These are phyloP conservation scores for Cryptoprocta ferox DNA, from an alignment of 2,797 vertebrate genomes.

Conservation along the genomic window DNA sequence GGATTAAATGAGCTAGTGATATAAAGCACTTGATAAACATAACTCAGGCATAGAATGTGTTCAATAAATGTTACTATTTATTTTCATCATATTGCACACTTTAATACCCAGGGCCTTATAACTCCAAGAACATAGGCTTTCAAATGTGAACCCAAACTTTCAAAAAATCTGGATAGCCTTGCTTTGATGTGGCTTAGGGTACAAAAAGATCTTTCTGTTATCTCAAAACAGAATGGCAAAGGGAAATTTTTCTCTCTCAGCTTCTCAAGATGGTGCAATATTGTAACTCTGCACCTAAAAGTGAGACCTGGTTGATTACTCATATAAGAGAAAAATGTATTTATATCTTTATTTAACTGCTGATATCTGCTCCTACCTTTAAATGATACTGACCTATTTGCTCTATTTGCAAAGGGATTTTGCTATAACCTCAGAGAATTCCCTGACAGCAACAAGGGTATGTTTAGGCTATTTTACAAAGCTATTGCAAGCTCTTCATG, in stretches of 20 bases:
- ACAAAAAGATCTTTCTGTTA: slow-evolving; percentile 2
- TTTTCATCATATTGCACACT: neutral
- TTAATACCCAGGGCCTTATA: neutral
- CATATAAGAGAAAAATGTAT: neutral
- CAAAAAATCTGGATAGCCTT: neutral
- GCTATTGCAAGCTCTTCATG: neutral
- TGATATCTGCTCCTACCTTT: slow-evolving; percentile 27
- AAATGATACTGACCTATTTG: slow-evolving; percentile 46
- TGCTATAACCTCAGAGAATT: slow-evolving; percentile 47
- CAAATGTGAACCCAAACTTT: slow-evolving; percentile 18
- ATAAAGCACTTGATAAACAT: neutral
- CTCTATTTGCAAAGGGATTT: slow-evolving; percentile 47
- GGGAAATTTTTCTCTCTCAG: neutral
- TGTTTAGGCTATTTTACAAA: slow-evolving; percentile 50
- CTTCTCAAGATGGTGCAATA: neutral
- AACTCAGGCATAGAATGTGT: neutral
- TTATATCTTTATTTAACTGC: slow-evolving; percentile 34
- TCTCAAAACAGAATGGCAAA: slow-evolving; percentile 23
- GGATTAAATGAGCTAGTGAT: neutral
- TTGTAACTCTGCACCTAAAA: neutral
- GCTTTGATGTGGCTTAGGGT: neutral
- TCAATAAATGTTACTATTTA: neutral
- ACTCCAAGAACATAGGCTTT: slow-evolving; percentile 9
- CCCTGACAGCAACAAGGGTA: slow-evolving; percentile 18
- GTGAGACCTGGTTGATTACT: neutral